Evolutionary conservation across 2,888 invertebrate genomes (phyloP).

Genomic region (Rhagophthalmus giganteus): DNA sequence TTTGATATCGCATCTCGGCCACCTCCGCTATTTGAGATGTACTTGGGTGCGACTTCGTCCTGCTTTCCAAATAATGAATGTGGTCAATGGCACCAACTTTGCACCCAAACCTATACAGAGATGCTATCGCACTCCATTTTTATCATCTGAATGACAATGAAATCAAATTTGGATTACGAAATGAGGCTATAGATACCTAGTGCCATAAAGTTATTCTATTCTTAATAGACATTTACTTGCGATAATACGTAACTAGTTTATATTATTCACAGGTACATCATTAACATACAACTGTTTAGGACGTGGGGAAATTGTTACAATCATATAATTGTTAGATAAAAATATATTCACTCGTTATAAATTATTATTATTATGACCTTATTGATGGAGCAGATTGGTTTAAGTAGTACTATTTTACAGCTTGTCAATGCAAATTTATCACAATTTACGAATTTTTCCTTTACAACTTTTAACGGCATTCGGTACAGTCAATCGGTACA

Average conservation of each 20-base stretch:
- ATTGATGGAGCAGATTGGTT: too few relatives aligned
- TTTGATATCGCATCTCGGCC: slow-evolving; percentile 48
- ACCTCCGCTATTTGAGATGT: slow-evolving; percentile 39
- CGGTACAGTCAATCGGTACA: too few relatives aligned
- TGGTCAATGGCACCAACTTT: slow-evolving; percentile 21
- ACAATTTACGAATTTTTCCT: too few relatives aligned
- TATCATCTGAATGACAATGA: slow-evolving; percentile 12
- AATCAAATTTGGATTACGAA: slow-evolving; percentile 21
- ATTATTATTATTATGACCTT: too few relatives aligned
- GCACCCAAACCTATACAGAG: slow-evolving; percentile 17
- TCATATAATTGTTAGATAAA: too few relatives aligned
- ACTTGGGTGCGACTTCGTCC: slow-evolving; percentile 23
- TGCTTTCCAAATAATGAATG: slow-evolving; percentile 20
- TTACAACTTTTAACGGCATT: too few relatives aligned
- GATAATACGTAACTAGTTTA: too few relatives aligned
- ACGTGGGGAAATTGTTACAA: neutral
- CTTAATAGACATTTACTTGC: neutral
- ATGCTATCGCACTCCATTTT: slow-evolving; percentile 11
- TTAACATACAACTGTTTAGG: neutral
- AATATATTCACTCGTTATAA: too few relatives aligned
- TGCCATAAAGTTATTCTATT: slow-evolving; percentile 1
- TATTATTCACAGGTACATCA: too few relatives aligned
- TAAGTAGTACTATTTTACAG: too few relatives aligned
- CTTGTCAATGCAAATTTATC: too few relatives aligned
- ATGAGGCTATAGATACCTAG: too few relatives aligned